These are phyloP conservation scores for Seira ritae DNA, from an alignment of 2,888 invertebrate genomes.

Conservation along the genomic window DNA sequence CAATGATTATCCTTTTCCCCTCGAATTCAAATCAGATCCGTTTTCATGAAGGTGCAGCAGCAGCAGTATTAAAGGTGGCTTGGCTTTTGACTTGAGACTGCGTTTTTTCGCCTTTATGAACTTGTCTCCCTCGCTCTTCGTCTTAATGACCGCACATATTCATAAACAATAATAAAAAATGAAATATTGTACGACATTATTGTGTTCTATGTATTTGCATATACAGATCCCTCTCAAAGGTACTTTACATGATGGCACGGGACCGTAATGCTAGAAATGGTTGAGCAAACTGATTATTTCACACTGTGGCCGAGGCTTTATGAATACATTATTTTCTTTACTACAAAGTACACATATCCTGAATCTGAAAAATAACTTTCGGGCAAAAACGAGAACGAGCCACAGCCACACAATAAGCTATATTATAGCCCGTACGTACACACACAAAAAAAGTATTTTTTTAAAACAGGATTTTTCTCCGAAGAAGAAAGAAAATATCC, in stretches of 20 bases:
- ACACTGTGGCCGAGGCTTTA: conserved; percentile 58
- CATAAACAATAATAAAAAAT: conserved; percentile 40
- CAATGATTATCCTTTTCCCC: conserved; percentile 16
- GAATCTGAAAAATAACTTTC: conserved; percentile 36
- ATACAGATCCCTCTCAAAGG: not conserved
- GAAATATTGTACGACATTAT: conserved; percentile 9
- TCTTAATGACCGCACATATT: conserved; percentile 42
- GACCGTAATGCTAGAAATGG: conserved; percentile 57
- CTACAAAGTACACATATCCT: conserved; percentile 35
- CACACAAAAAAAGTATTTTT: conserved; percentile 36
- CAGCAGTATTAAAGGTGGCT: not conserved
- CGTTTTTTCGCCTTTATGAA: not conserved
- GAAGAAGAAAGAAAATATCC: conserved; percentile 33
- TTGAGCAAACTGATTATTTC: conserved; percentile 61
- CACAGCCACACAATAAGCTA: conserved; percentile 28
- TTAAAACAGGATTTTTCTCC: conserved; percentile 58
- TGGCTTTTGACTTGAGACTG: not conserved
- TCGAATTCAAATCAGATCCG: not conserved
- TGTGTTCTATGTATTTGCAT: conserved; percentile 1
- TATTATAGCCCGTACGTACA: conserved; percentile 24
- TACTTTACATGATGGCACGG: conserved; percentile 57
- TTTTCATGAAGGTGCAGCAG: not conserved
- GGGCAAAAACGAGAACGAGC: conserved; percentile 51
- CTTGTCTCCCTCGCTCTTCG: not conserved
- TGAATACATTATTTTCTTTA: conserved; percentile 49